Evolutionary conservation across 2,888 invertebrate genomes (phyloP).

Genomic region (Acanthopleura granulata): DNA sequence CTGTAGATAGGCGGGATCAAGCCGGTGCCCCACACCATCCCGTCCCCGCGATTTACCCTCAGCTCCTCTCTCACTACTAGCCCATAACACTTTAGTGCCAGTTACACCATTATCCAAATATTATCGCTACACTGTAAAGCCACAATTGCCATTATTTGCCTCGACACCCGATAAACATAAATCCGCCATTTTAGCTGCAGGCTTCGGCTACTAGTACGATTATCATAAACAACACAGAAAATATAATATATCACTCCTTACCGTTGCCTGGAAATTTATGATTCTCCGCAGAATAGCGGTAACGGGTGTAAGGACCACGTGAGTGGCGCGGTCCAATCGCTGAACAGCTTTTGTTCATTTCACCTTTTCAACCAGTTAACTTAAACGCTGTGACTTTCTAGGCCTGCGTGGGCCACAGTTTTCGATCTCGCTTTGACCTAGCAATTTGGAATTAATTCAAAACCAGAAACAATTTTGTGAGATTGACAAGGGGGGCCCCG

Average conservation of each 20-base stretch:
- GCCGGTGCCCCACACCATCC: no score
- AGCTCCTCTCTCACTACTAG: no score
- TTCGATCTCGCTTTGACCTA: no score
- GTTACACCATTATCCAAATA: neutral
- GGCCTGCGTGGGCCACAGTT: no score
- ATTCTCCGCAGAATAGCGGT: constrained; percentile 9
- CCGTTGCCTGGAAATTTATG: constrained; percentile 9
- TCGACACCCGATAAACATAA: neutral
- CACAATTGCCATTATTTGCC: constrained; percentile 11
- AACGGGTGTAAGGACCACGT: neutral
- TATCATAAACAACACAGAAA: constrained; percentile 20
- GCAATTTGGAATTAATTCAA: no score
- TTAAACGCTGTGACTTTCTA: neutral
- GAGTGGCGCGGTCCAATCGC: neutral
- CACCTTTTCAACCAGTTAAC: neutral
- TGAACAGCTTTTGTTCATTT: neutral
- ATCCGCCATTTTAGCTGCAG: constrained; percentile 9
- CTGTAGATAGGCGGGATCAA: no score
- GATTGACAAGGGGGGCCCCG: no score
- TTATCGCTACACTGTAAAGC: neutral
- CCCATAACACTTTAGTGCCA: neutral
- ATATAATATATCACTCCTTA: constrained; percentile 20
- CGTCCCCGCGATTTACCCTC: no score
- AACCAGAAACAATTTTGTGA: no score
- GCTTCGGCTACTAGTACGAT: neutral